Evolutionary conservation across 2,888 invertebrate genomes (phyloP), one percentile per base, ranked within the genome.

Genomic region (Fragum fragum): DNA sequence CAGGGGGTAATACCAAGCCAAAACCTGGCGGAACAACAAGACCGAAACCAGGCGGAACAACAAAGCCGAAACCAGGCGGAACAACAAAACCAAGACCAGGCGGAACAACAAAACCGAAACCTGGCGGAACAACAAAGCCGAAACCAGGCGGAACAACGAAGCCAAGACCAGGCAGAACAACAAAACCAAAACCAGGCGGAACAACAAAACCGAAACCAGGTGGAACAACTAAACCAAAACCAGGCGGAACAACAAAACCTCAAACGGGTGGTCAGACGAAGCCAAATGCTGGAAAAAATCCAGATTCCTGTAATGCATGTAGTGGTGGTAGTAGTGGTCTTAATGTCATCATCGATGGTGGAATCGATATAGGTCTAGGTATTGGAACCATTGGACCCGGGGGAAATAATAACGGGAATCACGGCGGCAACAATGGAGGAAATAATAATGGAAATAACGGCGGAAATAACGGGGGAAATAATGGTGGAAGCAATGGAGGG

Each of bases 141-240:
- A 75, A 55, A 16, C 68, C 72, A 14, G 76, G 71, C 6, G 76
- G 79, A 32, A 82, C 55, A 47, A 74, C 63, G 11, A 59, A 32
- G 42, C 77, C 74, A 61, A 71, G 28, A 28, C 80, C 83, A 32
- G 79, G 82, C 3, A 55, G 79, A 16, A 77, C 71, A 47, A 66
- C 81, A 26, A 76, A 76, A 73, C 73, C 75, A 18, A 69, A 68
- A 63, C 76, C 78, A 18, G 79, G 83, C 14, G 68, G 79, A 16
- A 78, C 73, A 23, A 76, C 63, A 6, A 73, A 52, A 28, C 73
- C 81, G 26, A 79, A 79, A 70, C 81, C 83, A 36, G 69, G 69
- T 0, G 70, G 39, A 14, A 83, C 52, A 28, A 76, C 77, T 14
- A 66, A 36, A 26, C 76, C 78, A 11, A 75, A 39, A 36, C 81